These are phyloP conservation scores for Pyrochroa serraticornis DNA, from an alignment of 2,888 invertebrate species.

Conservation along the genomic window DNA sequence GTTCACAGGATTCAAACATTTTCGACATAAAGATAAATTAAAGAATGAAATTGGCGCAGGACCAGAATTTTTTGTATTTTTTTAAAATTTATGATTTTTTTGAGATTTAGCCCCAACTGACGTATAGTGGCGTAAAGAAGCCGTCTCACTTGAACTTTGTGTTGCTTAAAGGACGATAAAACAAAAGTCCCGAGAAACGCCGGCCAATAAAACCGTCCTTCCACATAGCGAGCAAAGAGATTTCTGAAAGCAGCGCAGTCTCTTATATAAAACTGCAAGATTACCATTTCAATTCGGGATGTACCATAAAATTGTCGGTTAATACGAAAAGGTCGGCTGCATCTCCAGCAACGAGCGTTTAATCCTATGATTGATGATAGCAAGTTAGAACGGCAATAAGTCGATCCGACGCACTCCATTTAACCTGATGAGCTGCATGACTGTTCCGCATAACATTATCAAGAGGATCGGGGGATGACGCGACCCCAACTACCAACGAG, in stretches of 20 bases:
- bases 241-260: slow-evolving; percentile 13
- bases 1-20: too few relatives aligned
- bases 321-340: slow-evolving; percentile 49
- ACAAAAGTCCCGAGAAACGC: slow-evolving; percentile 15
- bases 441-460: slow-evolving; percentile 52
- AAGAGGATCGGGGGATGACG: slow-evolving; percentile 31
- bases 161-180: slow-evolving; percentile 19
- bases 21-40: too few relatives aligned
- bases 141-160: slow-evolving; percentile 1
- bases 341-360: slow-evolving; percentile 51
- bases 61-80: too few relatives aligned
- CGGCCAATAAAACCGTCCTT: slow-evolving; percentile 15
- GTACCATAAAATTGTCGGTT: slow-evolving; percentile 51
- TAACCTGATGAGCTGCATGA: slow-evolving; percentile 57
- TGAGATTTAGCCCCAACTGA: too few relatives aligned
- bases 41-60: too few relatives aligned
- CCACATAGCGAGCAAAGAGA: slow-evolving; percentile 13
- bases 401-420: slow-evolving; percentile 58
- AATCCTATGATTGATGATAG: slow-evolving; percentile 56
- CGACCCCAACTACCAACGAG: slow-evolving; percentile 2
- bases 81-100: too few relatives aligned
- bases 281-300: slow-evolving; percentile 44
- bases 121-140: too few relatives aligned
- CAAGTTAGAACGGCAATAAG: slow-evolving; percentile 53
- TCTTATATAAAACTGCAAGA: slow-evolving; percentile 27